Evolutionary conservation across 2,888 invertebrate genomes (phyloP).

Genomic region (Dicycla oo): DNA sequence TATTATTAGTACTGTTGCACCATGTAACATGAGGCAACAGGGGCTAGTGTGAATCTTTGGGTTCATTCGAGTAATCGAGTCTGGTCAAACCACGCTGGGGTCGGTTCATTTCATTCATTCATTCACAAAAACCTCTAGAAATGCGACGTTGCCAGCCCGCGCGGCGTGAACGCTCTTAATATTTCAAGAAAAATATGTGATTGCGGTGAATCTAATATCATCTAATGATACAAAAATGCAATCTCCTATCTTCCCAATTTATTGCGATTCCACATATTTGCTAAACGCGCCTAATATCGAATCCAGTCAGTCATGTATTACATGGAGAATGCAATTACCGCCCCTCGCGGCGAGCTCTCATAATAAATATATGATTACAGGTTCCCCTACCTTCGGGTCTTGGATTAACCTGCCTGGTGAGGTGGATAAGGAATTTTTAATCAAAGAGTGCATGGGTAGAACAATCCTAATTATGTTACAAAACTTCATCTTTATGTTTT

Average conservation of each 20-base stretch:
- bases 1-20: too few species aligned
- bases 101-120: too few species aligned
- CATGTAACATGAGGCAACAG: too few species aligned
- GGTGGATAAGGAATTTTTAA: conserved; percentile 35
- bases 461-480: not conserved
- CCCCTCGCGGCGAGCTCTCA: conserved; percentile 45
- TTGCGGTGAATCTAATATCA: not conserved
- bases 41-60: too few species aligned
- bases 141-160: too few species aligned
- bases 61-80: too few species aligned
- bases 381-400: conserved; percentile 42
- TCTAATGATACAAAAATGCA: not conserved
- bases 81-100: too few species aligned
- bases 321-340: conserved; percentile 70
- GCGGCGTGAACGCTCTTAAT: too few species aligned
- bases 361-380: conserved; percentile 68
- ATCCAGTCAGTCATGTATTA: conserved; percentile 60
- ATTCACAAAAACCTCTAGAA: too few species aligned
- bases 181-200: not conserved
- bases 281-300: conserved; percentile 42
- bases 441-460: not conserved
- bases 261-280: conserved; percentile 32
- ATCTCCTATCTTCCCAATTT: conserved; percentile 15
- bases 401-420: conserved; percentile 26
- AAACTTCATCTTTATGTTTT: not conserved